A percentile compares a stretch with the other conserved stretches of the same genome.
Evolutionary conservation across 2,888 invertebrate genomes (phyloP).

Genomic region (Pterostichus madidus): DNA sequence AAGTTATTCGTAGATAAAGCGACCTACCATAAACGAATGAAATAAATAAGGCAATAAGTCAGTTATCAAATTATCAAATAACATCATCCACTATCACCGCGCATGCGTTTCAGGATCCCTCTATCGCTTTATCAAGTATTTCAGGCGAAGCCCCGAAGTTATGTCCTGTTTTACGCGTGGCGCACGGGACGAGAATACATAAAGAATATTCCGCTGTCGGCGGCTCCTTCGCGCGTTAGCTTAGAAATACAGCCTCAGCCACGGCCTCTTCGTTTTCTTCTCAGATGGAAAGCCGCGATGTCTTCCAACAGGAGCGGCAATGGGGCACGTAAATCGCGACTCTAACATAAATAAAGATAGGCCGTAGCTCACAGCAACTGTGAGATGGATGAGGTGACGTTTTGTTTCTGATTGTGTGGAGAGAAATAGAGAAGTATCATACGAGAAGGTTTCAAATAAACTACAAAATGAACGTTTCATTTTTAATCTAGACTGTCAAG

Average conservation of each 20-base stretch:
- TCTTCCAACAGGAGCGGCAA: not conserved
- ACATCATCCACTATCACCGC: slow-evolving; percentile 1
- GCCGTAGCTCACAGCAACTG: not conserved
- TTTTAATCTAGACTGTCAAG: not conserved
- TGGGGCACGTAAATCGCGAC: slow-evolving; percentile 14
- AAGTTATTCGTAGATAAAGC: too few relatives aligned
- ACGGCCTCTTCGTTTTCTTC: not conserved
- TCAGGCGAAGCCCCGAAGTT: slow-evolving; percentile 38
- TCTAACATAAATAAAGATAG: slow-evolving; percentile 32
- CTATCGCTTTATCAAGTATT: slow-evolving; percentile 49
- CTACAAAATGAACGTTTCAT: slow-evolving; percentile 11
- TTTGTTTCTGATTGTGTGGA: slow-evolving; percentile 36
- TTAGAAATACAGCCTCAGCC: too few relatives aligned
- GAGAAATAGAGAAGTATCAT: not conserved
- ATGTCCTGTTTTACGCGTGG: slow-evolving; percentile 52
- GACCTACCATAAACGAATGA: too few relatives aligned
- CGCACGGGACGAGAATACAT: slow-evolving; percentile 52
- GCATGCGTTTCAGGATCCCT: not conserved
- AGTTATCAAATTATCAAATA: not conserved
- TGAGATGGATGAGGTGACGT: slow-evolving; percentile 36
- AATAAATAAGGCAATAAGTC: too few relatives aligned
- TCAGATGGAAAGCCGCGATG: not conserved
- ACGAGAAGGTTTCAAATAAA: not conserved
- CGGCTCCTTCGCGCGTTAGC: not conserved
- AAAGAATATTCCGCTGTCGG: slow-evolving; percentile 42